These are phyloP conservation scores for Hirtodrosophila trivittata DNA, from an alignment of 2,888 invertebrate species.

Conservation along the genomic window DNA sequence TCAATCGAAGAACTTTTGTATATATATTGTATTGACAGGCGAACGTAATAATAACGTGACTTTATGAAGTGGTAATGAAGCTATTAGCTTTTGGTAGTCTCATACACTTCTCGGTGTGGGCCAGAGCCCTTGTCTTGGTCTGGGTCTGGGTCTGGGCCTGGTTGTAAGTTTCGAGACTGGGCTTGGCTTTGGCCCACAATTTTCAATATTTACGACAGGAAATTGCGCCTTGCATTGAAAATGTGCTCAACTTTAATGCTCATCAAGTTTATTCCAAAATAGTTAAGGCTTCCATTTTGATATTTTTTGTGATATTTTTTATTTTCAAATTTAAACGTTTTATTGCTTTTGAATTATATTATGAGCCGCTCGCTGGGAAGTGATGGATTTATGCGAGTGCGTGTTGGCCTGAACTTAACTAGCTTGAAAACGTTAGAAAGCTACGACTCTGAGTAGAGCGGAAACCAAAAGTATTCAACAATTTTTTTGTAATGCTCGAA, in stretches of 20 bases:
- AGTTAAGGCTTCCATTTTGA: constrained; percentile 42
- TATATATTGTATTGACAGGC: constrained; percentile 43
- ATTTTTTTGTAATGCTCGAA: too few species aligned
- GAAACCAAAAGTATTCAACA: constrained; percentile 6
- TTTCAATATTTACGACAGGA: constrained; percentile 81
- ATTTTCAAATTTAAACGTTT: constrained; percentile 46
- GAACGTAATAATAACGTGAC: constrained; percentile 80
- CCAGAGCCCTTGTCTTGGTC: neutral
- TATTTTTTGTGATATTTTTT: neutral
- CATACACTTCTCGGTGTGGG: constrained; percentile 12
- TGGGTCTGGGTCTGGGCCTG: neutral
- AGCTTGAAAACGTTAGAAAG: constrained; percentile 31
- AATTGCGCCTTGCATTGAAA: constrained; percentile 76
- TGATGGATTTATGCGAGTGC: constrained; percentile 73
- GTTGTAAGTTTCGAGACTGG: constrained; percentile 6
- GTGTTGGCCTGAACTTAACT: constrained; percentile 35
- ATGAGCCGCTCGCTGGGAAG: constrained; percentile 40
- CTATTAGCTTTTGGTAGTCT: constrained; percentile 65
- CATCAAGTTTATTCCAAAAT: constrained; percentile 42
- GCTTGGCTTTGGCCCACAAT: constrained; percentile 70
- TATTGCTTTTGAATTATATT: constrained; percentile 63
- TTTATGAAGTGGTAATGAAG: constrained; percentile 82
- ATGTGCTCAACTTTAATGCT: constrained; percentile 28
- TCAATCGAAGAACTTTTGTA: constrained; percentile 34
- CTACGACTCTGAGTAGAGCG: constrained; percentile 1